Percentiles rank a stretch among this genome's conserved stretches.
Conservation (phyloP, 2,797 vertebrate genomes). For the Stomatorhinus walkeri region DNA sequence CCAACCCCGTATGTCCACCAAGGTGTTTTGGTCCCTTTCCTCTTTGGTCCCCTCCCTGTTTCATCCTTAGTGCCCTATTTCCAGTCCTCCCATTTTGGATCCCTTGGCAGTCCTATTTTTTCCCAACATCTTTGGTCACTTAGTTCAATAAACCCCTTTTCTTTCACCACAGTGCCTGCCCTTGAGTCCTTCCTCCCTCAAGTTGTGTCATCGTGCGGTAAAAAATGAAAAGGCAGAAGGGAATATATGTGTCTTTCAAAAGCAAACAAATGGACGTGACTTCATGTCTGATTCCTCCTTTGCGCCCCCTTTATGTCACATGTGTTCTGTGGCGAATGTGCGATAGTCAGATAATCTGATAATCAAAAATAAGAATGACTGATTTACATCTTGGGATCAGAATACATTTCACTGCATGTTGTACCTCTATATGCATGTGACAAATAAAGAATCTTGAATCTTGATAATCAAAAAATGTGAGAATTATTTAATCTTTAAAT, state of each 20-base stretch:
- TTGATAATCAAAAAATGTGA: neutral
- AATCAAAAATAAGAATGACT: neutral
- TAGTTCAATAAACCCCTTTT: neutral
- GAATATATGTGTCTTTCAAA: neutral
- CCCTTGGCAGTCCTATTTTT: neutral
- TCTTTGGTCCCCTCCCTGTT: neutral
- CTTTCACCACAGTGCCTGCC: neutral
- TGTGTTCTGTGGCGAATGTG: neutral
- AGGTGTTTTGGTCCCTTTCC: neutral
- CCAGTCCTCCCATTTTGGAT: neutral
- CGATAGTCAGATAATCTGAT: too few relatives aligned
- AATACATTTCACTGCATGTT: neutral
- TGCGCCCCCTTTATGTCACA: neutral
- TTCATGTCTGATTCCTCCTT: neutral
- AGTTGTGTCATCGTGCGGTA: neutral
- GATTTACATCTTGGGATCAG: neutral
- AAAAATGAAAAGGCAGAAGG: neutral
- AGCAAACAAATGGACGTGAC: neutral
- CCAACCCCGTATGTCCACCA: neutral
- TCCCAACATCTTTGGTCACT: neutral
- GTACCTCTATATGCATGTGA: neutral
- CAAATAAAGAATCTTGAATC: neutral
- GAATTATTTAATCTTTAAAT: neutral
- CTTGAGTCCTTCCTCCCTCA: neutral
- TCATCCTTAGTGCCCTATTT: neutral